Base-by-base conservation (phyloP, 2,113 vertebrate species). In the Campylorhamphus procurvoides region DNA sequence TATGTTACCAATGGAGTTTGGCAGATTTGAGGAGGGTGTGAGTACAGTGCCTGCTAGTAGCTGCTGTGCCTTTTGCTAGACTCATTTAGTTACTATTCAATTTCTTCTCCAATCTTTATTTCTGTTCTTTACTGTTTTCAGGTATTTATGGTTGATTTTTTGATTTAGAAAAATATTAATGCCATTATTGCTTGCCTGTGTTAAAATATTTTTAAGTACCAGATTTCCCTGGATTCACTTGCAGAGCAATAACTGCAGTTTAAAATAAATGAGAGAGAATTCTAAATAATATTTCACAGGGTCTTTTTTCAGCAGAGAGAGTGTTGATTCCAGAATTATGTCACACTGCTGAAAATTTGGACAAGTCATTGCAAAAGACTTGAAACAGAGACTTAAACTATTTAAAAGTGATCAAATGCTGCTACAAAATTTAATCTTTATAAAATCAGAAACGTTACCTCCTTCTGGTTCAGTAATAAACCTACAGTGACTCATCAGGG, bases 401-500 rank as follows among this genome's bases (percentile, higher is more conserved):
- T 73, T 83, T 84, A 46, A 59, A 35, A 89, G 63, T 22, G 53
- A 64, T 75, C 13, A 86, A 76, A 86, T 77, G 75, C 94, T 94
- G 75, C 92, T 93, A 84, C 60, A 55, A 12, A 39, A 80, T 96
- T 58, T 79, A 87, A 68, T 64, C 55, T 82, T 92, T 84, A n/a
- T 87, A 83, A 95, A 75, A 84, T 78, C 67, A 92, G 92, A 95
- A 92, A 78, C 55, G 84, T 62, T 91, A 66, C 73, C 94, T 68
- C 94, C 88, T 98, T 94, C 76, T 97, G 92, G 86, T 80, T 71
- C 60, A 84, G 89, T 95, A 94, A 92, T 94, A 95, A 96, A 91
- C 92, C 93, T 83, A 64, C 80, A 87, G 96, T 96, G 97, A 97
- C 97, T 94, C 92, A 90, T 97, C 84, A 92, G 93, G 77, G 58